phyloP scores from a whole-genome alignment of 2,113 vertebrate species.

The Phylloscopus trochiloides region DNA sequence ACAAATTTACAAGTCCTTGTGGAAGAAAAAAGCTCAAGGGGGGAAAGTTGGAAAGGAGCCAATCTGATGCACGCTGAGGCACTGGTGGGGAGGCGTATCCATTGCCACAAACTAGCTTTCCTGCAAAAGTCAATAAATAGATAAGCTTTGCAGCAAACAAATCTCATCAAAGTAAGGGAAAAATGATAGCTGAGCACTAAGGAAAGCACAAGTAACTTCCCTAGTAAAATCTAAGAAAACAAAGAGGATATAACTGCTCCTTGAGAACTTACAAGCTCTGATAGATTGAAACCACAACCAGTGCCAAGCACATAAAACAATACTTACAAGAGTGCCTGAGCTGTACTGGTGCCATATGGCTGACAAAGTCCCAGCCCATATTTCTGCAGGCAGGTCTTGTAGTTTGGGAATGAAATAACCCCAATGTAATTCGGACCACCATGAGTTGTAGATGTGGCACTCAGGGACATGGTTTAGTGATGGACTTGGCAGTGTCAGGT shows the following conservation, averaged over 20 bases:
- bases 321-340: neutral
- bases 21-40: neutral
- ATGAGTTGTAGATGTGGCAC: rapidly evolving
- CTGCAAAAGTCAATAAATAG: neutral
- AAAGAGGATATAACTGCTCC: neutral
- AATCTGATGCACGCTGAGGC: neutral
- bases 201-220: neutral
- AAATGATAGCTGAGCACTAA: neutral
- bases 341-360: neutral
- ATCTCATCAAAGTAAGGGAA: neutral
- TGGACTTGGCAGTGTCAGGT: neutral
- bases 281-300: neutral
- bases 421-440: neutral
- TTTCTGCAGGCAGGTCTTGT: neutral
- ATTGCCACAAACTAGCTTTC: neutral
- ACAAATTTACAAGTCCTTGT: neutral
- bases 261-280: neutral
- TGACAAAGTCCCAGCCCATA: neutral
- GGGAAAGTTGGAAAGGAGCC: neutral
- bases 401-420: neutral
- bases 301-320: neutral
- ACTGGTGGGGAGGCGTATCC: rapidly evolving
- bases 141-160: neutral
- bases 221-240: neutral
- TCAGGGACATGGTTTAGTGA: neutral